These are phyloP conservation scores for Pipa parva DNA, from an alignment of 2,113 vertebrate species.

Conservation along the genomic window DNA sequence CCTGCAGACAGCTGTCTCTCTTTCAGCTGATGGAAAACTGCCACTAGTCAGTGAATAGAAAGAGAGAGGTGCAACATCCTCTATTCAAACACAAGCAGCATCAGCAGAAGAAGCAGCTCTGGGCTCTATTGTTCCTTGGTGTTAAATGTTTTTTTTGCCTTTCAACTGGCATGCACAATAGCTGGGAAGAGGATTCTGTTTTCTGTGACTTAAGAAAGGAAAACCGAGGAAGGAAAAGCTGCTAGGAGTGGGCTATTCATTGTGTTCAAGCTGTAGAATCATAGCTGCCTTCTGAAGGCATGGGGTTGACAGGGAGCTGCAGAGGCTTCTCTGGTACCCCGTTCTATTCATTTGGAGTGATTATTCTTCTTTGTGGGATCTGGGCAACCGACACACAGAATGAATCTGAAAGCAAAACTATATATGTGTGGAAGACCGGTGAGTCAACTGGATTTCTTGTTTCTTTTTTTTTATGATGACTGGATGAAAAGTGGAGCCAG, in stretches of 20 bases:
- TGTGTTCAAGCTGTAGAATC: conserved; percentile 50
- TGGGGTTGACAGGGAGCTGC: conserved; percentile 66
- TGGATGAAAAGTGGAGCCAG: neutral
- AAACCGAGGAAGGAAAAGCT: conserved; percentile 29
- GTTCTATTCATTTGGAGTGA: conserved; percentile 55
- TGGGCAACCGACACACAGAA: conserved; percentile 63
- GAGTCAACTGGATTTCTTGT: conserved; percentile 45
- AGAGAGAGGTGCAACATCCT: conserved; percentile 30
- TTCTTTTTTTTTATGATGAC: neutral
- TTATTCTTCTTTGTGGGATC: conserved; percentile 64
- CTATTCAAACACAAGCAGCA: conserved; percentile 43
- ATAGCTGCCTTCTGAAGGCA: conserved; percentile 66
- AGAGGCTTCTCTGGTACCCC: conserved; percentile 46
- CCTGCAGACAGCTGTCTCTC: conserved; percentile 64
- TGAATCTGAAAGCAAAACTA: conserved; percentile 71
- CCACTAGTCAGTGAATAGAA: conserved; percentile 60
- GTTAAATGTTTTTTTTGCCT: conserved; percentile 57
- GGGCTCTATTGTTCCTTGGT: conserved; percentile 71
- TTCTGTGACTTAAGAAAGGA: conserved; percentile 34
- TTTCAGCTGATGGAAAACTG: conserved; percentile 59
- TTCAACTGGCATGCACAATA: conserved; percentile 55
- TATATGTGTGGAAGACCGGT: conserved; percentile 96
- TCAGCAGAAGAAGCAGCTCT: conserved; percentile 45
- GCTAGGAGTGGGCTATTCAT: conserved; percentile 18
- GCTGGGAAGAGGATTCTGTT: conserved; percentile 45